Evolutionary conservation across 2,888 invertebrate species (phyloP).

Genomic region (Lasioglossum morio): DNA sequence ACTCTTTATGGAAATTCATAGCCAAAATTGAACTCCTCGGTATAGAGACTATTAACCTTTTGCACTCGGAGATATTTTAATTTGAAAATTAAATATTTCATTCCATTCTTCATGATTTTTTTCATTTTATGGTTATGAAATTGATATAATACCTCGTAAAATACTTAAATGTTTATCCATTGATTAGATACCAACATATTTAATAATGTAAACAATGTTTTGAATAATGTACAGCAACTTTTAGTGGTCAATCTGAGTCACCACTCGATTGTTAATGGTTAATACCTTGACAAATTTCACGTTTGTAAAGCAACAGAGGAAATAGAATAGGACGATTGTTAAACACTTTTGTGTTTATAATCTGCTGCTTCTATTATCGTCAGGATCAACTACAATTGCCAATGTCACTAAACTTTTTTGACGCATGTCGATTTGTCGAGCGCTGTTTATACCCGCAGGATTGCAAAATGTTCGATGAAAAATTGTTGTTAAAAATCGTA

Average conservation of each 20-base stretch:
- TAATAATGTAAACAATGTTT: too few species aligned
- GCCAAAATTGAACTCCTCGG: not conserved
- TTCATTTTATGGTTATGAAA: too few species aligned
- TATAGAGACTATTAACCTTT: not conserved
- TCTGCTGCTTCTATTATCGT: not conserved
- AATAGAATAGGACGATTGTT: not conserved
- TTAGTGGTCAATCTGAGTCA: too few species aligned
- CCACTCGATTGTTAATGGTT: too few species aligned
- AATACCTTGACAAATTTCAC: not conserved
- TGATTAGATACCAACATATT: too few species aligned
- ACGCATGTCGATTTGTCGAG: not conserved
- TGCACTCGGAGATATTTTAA: too few species aligned
- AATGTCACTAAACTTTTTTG: not conserved
- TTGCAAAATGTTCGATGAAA: not conserved
- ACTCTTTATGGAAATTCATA: not conserved
- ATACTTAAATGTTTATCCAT: too few species aligned
- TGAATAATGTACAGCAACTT: too few species aligned
- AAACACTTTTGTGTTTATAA: too few species aligned
- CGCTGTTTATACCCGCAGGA: not conserved
- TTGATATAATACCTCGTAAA: too few species aligned
- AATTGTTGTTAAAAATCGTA: not conserved
- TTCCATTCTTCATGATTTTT: too few species aligned
- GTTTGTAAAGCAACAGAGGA: not conserved
- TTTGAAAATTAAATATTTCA: too few species aligned
- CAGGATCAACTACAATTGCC: not conserved